Evolutionary conservation across 2,797 vertebrate genomes (phyloP).

Genomic region (Alosa sapidissima): DNA sequence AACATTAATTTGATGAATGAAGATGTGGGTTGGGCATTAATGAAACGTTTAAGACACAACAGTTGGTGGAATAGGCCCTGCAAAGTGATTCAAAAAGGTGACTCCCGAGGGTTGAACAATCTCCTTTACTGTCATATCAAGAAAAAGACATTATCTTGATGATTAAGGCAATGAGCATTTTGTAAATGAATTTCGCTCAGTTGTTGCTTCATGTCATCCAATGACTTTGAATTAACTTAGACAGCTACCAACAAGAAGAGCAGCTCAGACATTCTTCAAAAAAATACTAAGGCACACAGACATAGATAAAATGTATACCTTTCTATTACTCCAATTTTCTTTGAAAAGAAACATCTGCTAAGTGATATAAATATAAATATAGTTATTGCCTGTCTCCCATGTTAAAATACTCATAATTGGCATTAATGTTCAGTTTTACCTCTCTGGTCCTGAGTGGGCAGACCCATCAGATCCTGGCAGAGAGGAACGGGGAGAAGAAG

Average conservation of each 20-base stretch:
- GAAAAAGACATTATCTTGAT: not conserved
- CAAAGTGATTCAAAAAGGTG: not conserved
- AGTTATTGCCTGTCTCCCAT: not conserved
- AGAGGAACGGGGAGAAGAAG: conserved; percentile 94
- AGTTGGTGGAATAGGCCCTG: not conserved
- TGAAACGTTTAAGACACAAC: not conserved
- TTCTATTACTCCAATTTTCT: not conserved
- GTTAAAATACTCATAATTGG: not conserved
- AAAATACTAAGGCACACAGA: not conserved
- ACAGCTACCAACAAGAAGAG: not conserved
- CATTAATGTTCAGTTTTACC: not conserved
- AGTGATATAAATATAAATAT: not conserved
- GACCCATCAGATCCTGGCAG: conserved; percentile 69
- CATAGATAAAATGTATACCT: not conserved
- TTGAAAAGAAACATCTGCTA: not conserved
- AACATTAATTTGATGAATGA: not conserved
- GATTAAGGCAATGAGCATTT: too few relatives aligned
- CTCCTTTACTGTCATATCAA: not conserved
- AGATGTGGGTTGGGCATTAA: not conserved
- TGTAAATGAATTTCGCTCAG: not conserved
- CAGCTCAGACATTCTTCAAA: not conserved
- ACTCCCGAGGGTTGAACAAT: not conserved
- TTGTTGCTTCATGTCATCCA: not conserved
- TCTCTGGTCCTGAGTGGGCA: not conserved
- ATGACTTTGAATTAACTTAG: not conserved